phyloP scores from a whole-genome alignment of 2,888 invertebrate genomes.

The Candidula unifasciata region DNA sequence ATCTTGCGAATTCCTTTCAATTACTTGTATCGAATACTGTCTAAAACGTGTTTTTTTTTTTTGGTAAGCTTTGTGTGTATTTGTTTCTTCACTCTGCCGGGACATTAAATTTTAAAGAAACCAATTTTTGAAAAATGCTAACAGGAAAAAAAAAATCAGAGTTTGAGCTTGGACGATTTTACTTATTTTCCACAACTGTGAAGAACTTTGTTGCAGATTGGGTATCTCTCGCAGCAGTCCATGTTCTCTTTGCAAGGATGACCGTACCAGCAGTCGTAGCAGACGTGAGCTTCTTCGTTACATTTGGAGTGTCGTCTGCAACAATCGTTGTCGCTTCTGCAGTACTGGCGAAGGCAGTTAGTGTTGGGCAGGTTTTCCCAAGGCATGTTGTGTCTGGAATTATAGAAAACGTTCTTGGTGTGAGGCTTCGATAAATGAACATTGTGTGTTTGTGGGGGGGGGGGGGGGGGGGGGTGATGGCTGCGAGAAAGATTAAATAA shows the following conservation, averaged over 20 bases:
- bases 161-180: neutral
- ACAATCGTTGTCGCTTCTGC: conserved; percentile 66
- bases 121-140: no score
- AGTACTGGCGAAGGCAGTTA: conserved; percentile 69
- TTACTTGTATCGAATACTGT: no score
- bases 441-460: no score
- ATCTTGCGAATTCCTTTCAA: no score
- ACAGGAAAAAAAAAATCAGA: no score
- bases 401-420: neutral
- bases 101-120: no score
- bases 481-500: no score
- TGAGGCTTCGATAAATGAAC: no score
- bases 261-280: conserved; percentile 75
- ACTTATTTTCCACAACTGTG: conserved; percentile 46
- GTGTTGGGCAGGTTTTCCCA: conserved; percentile 70
- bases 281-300: conserved; percentile 69
- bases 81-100: no score
- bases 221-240: conserved; percentile 73
- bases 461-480: no score
- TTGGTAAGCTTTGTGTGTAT: no score
- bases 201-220: conserved; percentile 61
- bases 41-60: no score
- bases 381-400: conserved; percentile 56
- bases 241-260: conserved; percentile 66
- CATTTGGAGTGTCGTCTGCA: conserved; percentile 72